These are phyloP conservation scores for Agriopis marginaria DNA, from an alignment of 2,888 invertebrate species.

Conservation along the genomic window DNA sequence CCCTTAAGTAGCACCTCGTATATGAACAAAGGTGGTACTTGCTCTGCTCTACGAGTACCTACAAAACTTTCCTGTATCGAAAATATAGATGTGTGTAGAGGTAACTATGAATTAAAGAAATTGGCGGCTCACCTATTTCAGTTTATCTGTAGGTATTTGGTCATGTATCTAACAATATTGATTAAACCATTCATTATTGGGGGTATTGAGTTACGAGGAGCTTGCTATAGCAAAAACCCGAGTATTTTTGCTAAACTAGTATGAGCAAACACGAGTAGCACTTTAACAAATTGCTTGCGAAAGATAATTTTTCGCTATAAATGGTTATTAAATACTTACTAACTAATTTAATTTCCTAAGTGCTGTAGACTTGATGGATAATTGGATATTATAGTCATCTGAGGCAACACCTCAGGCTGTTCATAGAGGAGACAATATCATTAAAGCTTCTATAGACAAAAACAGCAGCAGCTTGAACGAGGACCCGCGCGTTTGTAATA, in stretches of 20 bases:
- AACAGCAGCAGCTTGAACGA: too few relatives aligned
- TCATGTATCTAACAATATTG: conserved; percentile 2
- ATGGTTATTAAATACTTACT: conserved; percentile 44
- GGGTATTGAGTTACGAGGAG: conserved; percentile 1
- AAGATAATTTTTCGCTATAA: conserved; percentile 19
- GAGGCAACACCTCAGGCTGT: too few relatives aligned
- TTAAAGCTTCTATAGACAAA: too few relatives aligned
- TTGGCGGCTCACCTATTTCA: not conserved
- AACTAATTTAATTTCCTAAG: conserved; percentile 48
- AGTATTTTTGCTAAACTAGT: conserved; percentile 6
- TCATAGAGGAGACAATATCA: too few relatives aligned
- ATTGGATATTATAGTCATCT: too few relatives aligned
- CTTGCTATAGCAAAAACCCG: not conserved
- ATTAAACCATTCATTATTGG: not conserved
- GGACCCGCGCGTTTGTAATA: too few relatives aligned
- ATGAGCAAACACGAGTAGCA: conserved; percentile 5
- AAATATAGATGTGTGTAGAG: not conserved
- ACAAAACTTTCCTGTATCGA: too few relatives aligned
- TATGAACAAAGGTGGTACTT: too few relatives aligned
- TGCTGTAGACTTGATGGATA: conserved; percentile 22
- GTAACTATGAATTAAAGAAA: not conserved
- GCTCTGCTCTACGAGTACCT: too few relatives aligned
- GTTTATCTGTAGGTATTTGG: not conserved
- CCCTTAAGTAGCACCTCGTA: too few relatives aligned
- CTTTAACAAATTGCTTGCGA: conserved; percentile 28